These are phyloP conservation scores for Sterrhoptilus dennistouni DNA, from an alignment of 2,113 vertebrate genomes.

Conservation along the genomic window DNA sequence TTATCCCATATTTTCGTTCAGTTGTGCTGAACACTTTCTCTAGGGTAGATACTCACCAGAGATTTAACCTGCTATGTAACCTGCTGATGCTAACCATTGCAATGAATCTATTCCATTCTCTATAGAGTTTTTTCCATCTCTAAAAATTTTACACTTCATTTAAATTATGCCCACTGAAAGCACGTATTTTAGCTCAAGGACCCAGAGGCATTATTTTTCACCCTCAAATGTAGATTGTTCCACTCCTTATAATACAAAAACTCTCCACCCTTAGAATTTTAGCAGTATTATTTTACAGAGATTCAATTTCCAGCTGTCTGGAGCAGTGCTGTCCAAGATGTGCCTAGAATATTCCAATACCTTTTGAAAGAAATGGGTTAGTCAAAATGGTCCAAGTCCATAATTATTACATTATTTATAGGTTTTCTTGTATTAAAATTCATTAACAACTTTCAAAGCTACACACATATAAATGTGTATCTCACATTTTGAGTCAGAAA, in stretches of 20 bases:
- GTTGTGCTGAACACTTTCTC: neutral
- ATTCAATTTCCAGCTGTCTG: neutral
- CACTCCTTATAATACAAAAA: neutral
- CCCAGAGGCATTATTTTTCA: neutral
- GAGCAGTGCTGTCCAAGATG: neutral
- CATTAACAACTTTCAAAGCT: neutral
- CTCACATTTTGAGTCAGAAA: neutral
- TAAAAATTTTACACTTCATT: neutral
- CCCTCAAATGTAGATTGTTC: neutral
- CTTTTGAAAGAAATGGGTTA: neutral
- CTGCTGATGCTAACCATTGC: neutral
- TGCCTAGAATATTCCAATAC: neutral
- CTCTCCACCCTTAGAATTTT: neutral
- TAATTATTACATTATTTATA: neutral
- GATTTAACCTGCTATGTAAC: neutral
- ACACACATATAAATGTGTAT: neutral
- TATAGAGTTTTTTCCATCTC: neutral
- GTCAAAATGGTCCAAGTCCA: neutral
- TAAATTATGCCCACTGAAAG: neutral
- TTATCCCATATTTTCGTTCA: neutral
- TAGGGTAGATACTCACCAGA: neutral
- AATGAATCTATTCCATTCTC: neutral
- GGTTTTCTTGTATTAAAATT: neutral
- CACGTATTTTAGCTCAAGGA: neutral
- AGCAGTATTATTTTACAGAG: neutral